Percentiles rank a stretch among this genome's conserved stretches.
phyloP scores from a whole-genome alignment of 2,113 vertebrate genomes.

The Hystrix cristata region DNA sequence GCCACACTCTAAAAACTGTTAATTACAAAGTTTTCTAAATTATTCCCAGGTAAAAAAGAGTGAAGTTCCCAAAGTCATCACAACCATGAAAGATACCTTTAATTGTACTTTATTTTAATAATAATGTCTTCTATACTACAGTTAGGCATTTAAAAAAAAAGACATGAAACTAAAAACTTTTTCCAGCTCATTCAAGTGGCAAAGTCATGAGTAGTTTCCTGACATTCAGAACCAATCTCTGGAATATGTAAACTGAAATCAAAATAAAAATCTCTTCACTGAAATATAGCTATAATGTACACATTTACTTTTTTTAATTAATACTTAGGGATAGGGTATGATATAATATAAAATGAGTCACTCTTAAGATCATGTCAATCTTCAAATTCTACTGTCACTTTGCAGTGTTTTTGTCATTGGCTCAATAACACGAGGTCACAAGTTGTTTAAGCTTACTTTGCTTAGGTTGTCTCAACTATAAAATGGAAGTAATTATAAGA shows the following conservation, averaged over 20 bases:
- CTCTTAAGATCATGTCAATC: not conserved
- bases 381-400: not conserved
- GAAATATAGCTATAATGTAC: not conserved
- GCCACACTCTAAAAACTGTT: not conserved
- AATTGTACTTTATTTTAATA: not conserved
- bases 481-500: not conserved
- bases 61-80: not conserved
- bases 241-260: not conserved
- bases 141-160: not conserved
- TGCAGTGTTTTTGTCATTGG: not conserved
- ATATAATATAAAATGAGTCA: not conserved
- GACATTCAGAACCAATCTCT: not conserved
- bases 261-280: not conserved
- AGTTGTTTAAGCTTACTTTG: not conserved
- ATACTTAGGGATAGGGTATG: not conserved
- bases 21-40: not conserved
- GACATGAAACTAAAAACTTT: not conserved
- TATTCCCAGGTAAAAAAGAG: not conserved
- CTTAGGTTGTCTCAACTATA: not conserved
- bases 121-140: not conserved
- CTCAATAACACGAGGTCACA: no score
- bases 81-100: not conserved
- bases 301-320: constrained; percentile 12
- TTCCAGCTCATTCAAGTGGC: not conserved
- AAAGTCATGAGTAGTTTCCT: not conserved